Evolutionary conservation across 2,797 vertebrate species (phyloP), one percentile per base, ranked within the genome.

Genomic region (Catharus ustulatus): DNA sequence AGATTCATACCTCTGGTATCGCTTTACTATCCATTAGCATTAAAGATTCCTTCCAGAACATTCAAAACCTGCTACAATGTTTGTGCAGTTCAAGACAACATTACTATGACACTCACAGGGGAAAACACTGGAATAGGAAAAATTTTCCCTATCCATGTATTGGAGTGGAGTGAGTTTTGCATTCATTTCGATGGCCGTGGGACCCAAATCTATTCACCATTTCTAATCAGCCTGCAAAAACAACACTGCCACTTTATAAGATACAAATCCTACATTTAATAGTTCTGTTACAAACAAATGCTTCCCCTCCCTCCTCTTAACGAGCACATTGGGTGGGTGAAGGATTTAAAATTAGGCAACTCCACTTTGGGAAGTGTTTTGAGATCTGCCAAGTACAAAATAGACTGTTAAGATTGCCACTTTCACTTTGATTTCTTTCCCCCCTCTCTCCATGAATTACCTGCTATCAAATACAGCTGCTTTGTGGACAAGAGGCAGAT

Each of bases 1-100:
- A 86, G 82, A 49, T 88, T 79, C 76, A 17, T 67, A 54, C 48
- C 81, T 91, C 91, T 95, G 74, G 59, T 94, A 95, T 94, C 91
- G 0, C 71, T 91, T 81, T 15, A 9, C 73, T 86, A 16, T 46
- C 29, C 19, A 85, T 73, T 78, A 89, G 36, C 79, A 78, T 84
- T 27, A 88, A 75, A 72, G 46, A 73, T 82, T 81, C 45, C 23
- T 84, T 81, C 63, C 79, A 93, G 84, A 92, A 61, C 63, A 36
- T 73, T 78, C 34, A 86, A 91, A 75, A 74, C 12, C 75, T 68
- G 62, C 13, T 38, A 63, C 29, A 42, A 23, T 22, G 14, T 73
- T 72, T 42, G 52, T 76, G 79, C 58, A 62, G 45, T 52, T 90
- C 57, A 26, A 63, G 86, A 26, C 4, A 6, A 15, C 1, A 2